Evolutionary conservation across 2,797 vertebrate species (phyloP), one percentile per base, ranked within the genome.

Genomic region (Enteromius argenteus): DNA sequence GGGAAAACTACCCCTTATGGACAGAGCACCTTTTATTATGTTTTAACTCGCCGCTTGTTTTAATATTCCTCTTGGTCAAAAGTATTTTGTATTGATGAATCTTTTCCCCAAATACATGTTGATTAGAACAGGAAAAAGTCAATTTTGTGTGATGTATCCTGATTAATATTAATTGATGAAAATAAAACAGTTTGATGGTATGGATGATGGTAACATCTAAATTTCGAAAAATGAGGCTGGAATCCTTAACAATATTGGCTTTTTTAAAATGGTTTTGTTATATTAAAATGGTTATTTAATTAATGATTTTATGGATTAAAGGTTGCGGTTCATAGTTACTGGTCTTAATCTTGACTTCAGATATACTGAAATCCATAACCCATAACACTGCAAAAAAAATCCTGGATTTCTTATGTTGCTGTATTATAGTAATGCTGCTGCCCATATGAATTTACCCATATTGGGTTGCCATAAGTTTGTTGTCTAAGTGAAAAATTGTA

Each of bases 371-470:
- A 60, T 27, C 42, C 49, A 23, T 35, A 42, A 74, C 58, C 79
- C 53, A 62, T 53, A 37, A 56, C 35, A 86, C 35, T 39, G 46
- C 53, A 39, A 19, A 21, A 21, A 21, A 3, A 56, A 56, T 14
- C 46, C 23, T 66, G 39, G 7, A 78, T 79, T 73, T 66, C 32
- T 35, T 19, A 21, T 32, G 44, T 73, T 62, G 19, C 58, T 69
- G 39, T 81, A 73, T 58, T 79, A 64, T 73, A 73, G 67, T 72
- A 87, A 73, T 56, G 32, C 66, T 80, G 74, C 73, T 79, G 86
- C 81, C 79, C 75, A 85, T 85, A 81, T 88, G 76, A 84, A 88
- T 92, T 93, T 84, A 84, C 94, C 93, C 93, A 94, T 93, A 93
- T 94, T 94, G 93, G 93, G 92, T 93, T 90, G 58, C 72, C 85